A percentile compares a stretch with the other conserved stretches of the same genome.
phyloP scores from a whole-genome alignment of 2,797 vertebrate species.

The Acanthurus tractus region DNA sequence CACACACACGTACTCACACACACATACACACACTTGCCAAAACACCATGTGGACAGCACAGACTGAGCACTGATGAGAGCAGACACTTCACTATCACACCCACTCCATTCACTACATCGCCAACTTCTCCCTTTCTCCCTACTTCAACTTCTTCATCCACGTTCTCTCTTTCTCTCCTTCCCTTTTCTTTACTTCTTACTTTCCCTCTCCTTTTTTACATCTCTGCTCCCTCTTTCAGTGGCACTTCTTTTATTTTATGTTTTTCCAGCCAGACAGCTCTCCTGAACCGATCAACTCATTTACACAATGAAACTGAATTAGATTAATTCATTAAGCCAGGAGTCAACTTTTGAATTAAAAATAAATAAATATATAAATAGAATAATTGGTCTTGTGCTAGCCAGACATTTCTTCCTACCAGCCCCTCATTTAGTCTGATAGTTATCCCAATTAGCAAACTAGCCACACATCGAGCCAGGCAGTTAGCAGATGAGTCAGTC shows the following conservation, averaged over 20 bases:
- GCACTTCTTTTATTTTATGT: slow-evolving; percentile 5
- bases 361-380: background rate
- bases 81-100: slow-evolving; percentile 39
- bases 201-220: background rate
- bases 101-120: slow-evolving; percentile 29
- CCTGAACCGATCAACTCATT: slow-evolving; percentile 25
- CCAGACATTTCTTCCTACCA: background rate
- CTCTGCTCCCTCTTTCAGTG: slow-evolving; percentile 21
- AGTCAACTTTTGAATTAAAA: slow-evolving; percentile 24
- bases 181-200: background rate
- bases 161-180: slow-evolving; percentile 6
- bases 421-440: background rate
- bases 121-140: slow-evolving; percentile 38
- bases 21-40: slow-evolving; percentile 41
- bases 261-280: background rate
- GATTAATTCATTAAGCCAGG: slow-evolving; percentile 25
- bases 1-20: background rate
- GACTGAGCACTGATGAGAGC: slow-evolving; percentile 34
- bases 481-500: slow-evolving; percentile 32
- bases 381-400: slow-evolving; percentile 1
- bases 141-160: slow-evolving; percentile 11
- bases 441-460: slow-evolving; percentile 1
- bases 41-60: slow-evolving; percentile 67
- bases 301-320: slow-evolving; percentile 19
- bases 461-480: slow-evolving; percentile 13